Evolutionary conservation across 2,888 invertebrate species (phyloP).

Genomic region (Nomada hirtipes): DNA sequence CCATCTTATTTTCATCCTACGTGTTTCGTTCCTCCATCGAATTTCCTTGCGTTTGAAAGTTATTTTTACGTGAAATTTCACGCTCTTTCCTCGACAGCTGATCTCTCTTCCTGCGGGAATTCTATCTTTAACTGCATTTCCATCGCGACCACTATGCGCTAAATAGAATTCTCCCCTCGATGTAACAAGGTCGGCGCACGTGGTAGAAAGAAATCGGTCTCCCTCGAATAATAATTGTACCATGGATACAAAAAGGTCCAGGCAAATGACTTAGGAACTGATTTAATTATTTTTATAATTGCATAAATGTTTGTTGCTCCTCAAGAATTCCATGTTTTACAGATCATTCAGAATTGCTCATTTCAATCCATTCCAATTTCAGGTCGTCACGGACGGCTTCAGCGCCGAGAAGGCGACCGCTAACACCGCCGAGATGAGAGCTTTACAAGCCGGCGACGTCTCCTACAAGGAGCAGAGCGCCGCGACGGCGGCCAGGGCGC

Average conservation of each 20-base stretch:
- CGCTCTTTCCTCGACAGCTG: conserved; percentile 32
- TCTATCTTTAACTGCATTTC: conserved; percentile 60
- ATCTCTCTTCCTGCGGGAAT: conserved; percentile 39
- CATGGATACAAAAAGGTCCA: no score
- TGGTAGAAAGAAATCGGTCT: background rate
- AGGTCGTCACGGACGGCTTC: conserved; percentile 92
- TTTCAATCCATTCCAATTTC: conserved; percentile 45
- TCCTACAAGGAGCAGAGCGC: conserved; percentile 93
- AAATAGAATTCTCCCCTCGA: background rate
- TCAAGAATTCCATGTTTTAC: background rate
- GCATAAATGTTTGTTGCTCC: background rate
- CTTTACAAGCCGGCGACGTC: conserved; percentile 92
- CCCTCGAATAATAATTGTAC: background rate
- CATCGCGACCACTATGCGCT: conserved; percentile 36
- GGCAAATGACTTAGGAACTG: no score
- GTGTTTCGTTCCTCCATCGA: background rate
- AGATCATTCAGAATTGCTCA: no score
- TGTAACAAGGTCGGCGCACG: background rate
- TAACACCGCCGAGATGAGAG: conserved; percentile 89
- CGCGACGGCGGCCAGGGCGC: conserved; percentile 91
- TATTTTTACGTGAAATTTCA: conserved; percentile 56
- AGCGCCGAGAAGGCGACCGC: conserved; percentile 92
- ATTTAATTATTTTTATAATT: no score
- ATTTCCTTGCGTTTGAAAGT: background rate
- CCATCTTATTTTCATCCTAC: background rate